Evolutionary conservation across 2,113 vertebrate species (phyloP).

Genomic region (Petrocephalus zakoni): DNA sequence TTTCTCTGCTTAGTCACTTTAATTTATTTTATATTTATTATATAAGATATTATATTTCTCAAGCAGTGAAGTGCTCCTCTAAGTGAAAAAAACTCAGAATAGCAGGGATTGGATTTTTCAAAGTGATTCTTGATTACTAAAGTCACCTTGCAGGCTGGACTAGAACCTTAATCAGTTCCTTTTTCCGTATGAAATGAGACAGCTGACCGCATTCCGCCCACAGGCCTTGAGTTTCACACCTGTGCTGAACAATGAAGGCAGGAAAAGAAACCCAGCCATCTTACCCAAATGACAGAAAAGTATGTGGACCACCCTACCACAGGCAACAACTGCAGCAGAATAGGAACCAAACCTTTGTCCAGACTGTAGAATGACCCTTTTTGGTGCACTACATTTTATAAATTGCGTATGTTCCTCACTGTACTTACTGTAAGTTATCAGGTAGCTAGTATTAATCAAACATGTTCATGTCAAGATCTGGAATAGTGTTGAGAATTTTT

Average conservation of each 20-base stretch:
- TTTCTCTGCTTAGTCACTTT: background rate
- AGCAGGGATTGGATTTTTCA: background rate
- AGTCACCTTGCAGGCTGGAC: background rate
- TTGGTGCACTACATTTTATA: background rate
- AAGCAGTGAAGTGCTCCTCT: background rate
- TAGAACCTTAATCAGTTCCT: background rate
- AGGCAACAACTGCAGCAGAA: background rate
- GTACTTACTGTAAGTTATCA: too few relatives aligned
- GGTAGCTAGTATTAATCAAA: too few relatives aligned
- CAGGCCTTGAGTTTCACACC: background rate
- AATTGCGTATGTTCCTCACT: background rate
- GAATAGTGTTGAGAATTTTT: background rate
- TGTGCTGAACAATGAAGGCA: background rate
- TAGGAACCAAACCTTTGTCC: background rate
- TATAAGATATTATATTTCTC: background rate
- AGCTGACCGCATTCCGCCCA: background rate
- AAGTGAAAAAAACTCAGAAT: background rate
- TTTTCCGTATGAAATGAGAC: background rate
- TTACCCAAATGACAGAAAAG: background rate
- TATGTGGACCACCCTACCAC: background rate
- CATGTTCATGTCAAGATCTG: too few relatives aligned
- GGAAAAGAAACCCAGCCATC: background rate
- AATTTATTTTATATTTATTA: background rate
- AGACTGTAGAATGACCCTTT: background rate
- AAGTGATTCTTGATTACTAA: background rate